Evolutionary conservation across 2,113 vertebrate genomes (phyloP), one percentile per base, ranked within the genome.

Genomic region (Apodemus sylvaticus): DNA sequence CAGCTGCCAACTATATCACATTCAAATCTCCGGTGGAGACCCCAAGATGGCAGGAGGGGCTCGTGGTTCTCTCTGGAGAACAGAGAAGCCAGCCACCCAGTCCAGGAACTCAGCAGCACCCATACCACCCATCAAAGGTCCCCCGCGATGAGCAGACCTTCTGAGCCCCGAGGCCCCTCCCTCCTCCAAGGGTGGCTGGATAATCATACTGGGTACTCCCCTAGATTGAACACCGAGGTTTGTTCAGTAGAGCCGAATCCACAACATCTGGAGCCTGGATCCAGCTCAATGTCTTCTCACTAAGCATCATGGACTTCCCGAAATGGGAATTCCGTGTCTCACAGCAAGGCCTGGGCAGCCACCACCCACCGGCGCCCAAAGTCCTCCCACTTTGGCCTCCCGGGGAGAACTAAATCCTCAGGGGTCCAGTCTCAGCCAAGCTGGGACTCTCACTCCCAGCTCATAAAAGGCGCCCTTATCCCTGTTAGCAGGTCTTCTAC

Each of bases 81-180:
- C 0, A 0, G 62, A 39, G 60, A n/a, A 53, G 36, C 53, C n/a
- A 82, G 66, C 10, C 26, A 4, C 13, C 1, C 4, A 29, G n/a
- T 7, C 29, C 42, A 39, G 36, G 7, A 26, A 22, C 45, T 66
- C 45, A 51, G 53, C 6, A 48, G n/a, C 53, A 39, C 58, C 76
- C 26, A 31, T 7, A n/a, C 10, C 16, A 12, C 19, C 62, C 14
- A 17, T 64, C 1, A n/a, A 22, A 45, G 70, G 53, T 64, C 14
- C 11, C 14, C 0, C n/a, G 0, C 1, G 24, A 3, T 51, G 34
- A 58, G 26, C 36, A 86, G 29, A 76, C 48, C 31, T 0, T 1
- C 78, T 36, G 87, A 53, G 36, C 12, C 31, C 19, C 11, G 17
- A 70, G 39, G 22, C 9, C 20, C 22, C 20, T 3, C 53, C 16